phyloP scores from a whole-genome alignment of 2,888 invertebrate genomes.

The Rhamphomyia laevipes region DNA sequence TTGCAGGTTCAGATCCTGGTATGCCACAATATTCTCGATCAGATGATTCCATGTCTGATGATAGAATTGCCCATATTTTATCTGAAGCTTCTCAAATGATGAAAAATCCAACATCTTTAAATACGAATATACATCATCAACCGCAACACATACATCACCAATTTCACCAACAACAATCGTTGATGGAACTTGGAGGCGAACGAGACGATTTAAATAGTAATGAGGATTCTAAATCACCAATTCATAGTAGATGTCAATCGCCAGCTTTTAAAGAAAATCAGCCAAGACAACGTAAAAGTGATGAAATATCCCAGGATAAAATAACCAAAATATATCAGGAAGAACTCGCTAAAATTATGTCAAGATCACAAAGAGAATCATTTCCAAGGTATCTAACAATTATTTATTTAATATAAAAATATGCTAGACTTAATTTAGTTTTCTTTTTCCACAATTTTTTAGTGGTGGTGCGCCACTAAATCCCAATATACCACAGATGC shows the following conservation, averaged over 20 bases:
- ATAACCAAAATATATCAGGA: conserved; percentile 91
- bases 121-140: conserved; percentile 29
- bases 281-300: conserved; percentile 41
- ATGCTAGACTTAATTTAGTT: conserved; percentile 42
- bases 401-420: conserved; percentile 1
- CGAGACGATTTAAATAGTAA: conserved; percentile 54
- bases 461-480: conserved; percentile 43
- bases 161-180: conserved; percentile 27
- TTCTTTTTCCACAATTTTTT: conserved; percentile 77
- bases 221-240: conserved; percentile 70
- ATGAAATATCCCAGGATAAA: conserved; percentile 93
- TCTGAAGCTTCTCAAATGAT: conserved; percentile 86
- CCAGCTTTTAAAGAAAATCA: conserved; percentile 54
- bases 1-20: conserved; percentile 52
- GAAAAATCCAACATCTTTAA: conserved; percentile 43
- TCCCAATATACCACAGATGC: background rate
- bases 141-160: conserved; percentile 38
- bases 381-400: conserved; percentile 57
- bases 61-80: conserved; percentile 85
- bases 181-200: conserved; percentile 44
- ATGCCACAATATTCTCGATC: conserved; percentile 67
- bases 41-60: conserved; percentile 73
- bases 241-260: conserved; percentile 63
- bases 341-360: conserved; percentile 87
- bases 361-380: conserved; percentile 63